phyloP scores from a whole-genome alignment of 2,113 vertebrate species.

The Lepisosteus oculatus region DNA sequence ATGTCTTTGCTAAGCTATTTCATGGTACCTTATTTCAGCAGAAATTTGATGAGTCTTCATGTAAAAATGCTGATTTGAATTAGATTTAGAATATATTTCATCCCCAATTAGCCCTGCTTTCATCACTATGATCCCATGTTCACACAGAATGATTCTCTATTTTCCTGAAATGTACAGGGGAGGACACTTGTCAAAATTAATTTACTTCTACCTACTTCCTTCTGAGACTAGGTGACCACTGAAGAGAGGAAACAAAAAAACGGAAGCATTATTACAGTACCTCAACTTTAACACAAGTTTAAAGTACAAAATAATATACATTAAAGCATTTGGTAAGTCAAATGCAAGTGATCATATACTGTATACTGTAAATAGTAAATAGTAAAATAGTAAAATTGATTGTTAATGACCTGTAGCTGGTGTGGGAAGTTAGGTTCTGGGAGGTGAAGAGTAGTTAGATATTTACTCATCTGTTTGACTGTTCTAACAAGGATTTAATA shows the following conservation, averaged over 20 bases:
- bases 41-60: conserved; percentile 77
- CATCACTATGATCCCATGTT: conserved; percentile 79
- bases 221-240: neutral
- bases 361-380: too few relatives aligned
- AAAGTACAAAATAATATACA: too few relatives aligned
- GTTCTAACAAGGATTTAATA: too few relatives aligned
- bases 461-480: too few relatives aligned
- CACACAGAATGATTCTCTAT: conserved; percentile 77
- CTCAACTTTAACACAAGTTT: too few relatives aligned
- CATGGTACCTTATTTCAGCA: conserved; percentile 54
- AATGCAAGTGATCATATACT: too few relatives aligned
- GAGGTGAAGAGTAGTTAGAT: too few relatives aligned
- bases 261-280: too few relatives aligned
- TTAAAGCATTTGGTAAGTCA: too few relatives aligned
- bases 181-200: conserved; percentile 80
- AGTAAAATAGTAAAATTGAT: too few relatives aligned
- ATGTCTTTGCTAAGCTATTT: conserved; percentile 71
- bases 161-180: conserved; percentile 75
- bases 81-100: conserved; percentile 77
- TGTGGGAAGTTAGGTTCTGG: too few relatives aligned
- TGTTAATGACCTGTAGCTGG: too few relatives aligned
- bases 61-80: conserved; percentile 79
- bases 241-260: neutral
- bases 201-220: conserved; percentile 61
- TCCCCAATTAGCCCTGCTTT: conserved; percentile 72